Conservation (phyloP, 2,113 vertebrate genomes). For the Gallinago paraguaiae region DNA sequence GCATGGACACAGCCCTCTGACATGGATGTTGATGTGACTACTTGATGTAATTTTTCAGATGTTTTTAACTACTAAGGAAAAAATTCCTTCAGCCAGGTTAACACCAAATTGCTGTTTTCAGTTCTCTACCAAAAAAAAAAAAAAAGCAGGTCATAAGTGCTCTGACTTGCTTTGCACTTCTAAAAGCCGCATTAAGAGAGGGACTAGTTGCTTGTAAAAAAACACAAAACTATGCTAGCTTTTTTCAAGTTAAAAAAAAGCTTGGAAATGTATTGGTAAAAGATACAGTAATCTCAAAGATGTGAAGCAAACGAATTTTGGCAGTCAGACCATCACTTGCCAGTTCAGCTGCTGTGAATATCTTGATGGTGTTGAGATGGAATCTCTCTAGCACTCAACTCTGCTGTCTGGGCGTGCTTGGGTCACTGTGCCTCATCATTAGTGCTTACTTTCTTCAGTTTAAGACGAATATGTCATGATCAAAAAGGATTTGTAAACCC, state of each 20-base stretch:
- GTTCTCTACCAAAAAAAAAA: not conserved
- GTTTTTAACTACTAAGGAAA: not conserved
- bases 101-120: not conserved
- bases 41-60: not conserved
- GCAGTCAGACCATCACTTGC: conserved; percentile 15
- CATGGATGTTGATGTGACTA: not conserved
- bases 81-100: not conserved
- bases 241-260: not conserved
- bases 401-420: not conserved
- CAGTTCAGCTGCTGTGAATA: conserved; percentile 1
- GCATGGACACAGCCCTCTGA: not conserved
- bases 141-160: not conserved
- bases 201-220: not conserved
- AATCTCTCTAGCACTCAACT: conserved; percentile 18
- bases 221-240: not conserved
- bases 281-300: not conserved
- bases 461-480: not conserved
- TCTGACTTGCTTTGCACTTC: not conserved
- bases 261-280: not conserved
- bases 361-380: not conserved
- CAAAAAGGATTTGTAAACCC: not conserved
- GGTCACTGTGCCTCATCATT: conserved; percentile 40
- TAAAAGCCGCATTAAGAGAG: not conserved
- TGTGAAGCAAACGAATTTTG: not conserved
- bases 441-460: not conserved